A percentile compares a stretch with the other conserved stretches of the same genome.
Conservation (phyloP, 1,140 invertebrate species). For the Zophobas morio region DNA sequence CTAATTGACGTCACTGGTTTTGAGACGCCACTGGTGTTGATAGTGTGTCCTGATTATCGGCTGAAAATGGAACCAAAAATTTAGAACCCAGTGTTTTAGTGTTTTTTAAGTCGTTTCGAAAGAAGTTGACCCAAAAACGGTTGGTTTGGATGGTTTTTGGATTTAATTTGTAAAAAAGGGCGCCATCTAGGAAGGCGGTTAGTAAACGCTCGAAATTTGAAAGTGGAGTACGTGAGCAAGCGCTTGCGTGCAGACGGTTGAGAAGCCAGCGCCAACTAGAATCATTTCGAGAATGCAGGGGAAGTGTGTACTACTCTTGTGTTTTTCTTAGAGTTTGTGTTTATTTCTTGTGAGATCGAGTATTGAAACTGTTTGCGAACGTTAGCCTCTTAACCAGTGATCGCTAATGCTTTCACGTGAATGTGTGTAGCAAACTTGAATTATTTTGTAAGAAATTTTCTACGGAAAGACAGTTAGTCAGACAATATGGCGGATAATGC, state of each 20-base stretch:
- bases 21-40: too few species aligned
- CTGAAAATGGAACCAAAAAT: too few species aligned
- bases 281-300: constrained; percentile 29
- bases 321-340: constrained; percentile 23
- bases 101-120: too few species aligned
- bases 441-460: constrained; percentile 31
- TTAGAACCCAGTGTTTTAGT: too few species aligned
- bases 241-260: constrained; percentile 5
- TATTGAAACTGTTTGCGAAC: background rate
- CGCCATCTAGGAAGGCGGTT: too few species aligned
- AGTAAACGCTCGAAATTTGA: too few species aligned
- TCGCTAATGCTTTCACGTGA: constrained; percentile 21
- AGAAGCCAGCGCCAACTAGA: constrained; percentile 18
- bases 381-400: constrained; percentile 11
- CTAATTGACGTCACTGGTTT: too few species aligned
- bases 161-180: too few species aligned
- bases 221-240: background rate
- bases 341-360: constrained; percentile 13
- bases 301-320: constrained; percentile 32
- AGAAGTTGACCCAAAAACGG: too few species aligned
- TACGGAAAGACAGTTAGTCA: constrained; percentile 29
- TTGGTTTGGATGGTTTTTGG: too few species aligned
- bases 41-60: too few species aligned
- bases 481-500: constrained; percentile 43
- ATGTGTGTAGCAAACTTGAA: constrained; percentile 14